phyloP scores from a whole-genome alignment of 2,797 vertebrate genomes.

The Streptopelia turtur region DNA sequence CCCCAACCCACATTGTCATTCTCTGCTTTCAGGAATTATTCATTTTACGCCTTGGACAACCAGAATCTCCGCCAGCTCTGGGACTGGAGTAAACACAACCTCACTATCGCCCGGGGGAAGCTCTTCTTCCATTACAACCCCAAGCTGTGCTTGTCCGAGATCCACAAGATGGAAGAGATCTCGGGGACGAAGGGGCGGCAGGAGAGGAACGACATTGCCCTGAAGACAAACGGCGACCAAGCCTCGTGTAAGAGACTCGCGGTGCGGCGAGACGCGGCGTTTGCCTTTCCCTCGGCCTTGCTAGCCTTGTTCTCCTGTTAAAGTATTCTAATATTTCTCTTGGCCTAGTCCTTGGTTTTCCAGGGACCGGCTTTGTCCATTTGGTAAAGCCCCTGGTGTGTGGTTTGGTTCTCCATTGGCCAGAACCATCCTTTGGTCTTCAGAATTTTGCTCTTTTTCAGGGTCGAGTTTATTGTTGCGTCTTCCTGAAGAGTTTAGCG shows the following conservation, averaged over 20 bases:
- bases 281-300: not conserved
- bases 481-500: not conserved
- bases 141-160: constrained; percentile 94
- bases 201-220: constrained; percentile 90
- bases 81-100: constrained; percentile 98
- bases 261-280: not conserved
- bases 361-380: not conserved
- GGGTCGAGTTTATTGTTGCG: not conserved
- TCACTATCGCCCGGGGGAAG: constrained; percentile 89
- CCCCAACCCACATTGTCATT: not conserved
- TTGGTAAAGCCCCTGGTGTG: not conserved
- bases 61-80: constrained; percentile 95
- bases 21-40: constrained; percentile 81
- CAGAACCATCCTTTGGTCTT: not conserved
- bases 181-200: constrained; percentile 90
- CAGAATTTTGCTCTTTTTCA: not conserved
- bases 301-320: not conserved
- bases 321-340: not conserved
- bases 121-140: constrained; percentile 95
- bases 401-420: not conserved
- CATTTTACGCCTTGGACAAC: constrained; percentile 96
- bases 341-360: not conserved
- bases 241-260: constrained; percentile 89
- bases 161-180: constrained; percentile 91
- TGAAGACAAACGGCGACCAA: constrained; percentile 94